Conservation (phyloP, 2,113 vertebrate species). For the Neodon shergylaensis region DNA sequence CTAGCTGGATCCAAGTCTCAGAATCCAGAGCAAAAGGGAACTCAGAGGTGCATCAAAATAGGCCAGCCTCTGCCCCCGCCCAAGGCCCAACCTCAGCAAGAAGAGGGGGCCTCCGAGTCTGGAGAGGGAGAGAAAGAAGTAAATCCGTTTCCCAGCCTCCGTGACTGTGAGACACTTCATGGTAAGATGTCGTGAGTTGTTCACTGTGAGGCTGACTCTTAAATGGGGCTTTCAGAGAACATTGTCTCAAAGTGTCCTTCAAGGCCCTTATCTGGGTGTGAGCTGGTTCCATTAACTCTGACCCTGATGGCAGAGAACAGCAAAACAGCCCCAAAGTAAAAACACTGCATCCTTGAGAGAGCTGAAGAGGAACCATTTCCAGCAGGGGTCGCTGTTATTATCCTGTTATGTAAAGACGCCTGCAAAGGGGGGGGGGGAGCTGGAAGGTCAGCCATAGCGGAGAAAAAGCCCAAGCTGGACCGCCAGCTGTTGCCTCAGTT, state of each 20-base stretch:
- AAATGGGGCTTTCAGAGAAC: background rate
- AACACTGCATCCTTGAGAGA: background rate
- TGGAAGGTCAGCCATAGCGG: background rate
- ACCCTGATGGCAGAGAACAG: background rate
- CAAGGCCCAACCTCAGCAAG: background rate
- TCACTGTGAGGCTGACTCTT: background rate
- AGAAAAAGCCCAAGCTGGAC: background rate
- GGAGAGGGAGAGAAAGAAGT: background rate
- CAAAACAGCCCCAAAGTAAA: background rate
- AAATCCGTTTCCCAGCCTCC: background rate
- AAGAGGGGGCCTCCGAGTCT: background rate
- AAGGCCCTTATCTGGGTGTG: background rate
- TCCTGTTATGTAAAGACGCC: background rate
- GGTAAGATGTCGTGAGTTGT: background rate
- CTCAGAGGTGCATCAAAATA: background rate
- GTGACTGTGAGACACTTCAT: background rate
- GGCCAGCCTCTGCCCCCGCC: background rate
- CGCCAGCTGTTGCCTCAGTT: background rate
- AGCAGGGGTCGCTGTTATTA: background rate
- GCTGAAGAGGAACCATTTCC: background rate
- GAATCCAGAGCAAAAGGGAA: background rate
- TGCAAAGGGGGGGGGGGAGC: too few relatives aligned
- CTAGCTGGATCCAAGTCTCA: background rate
- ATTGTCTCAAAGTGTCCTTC: background rate
- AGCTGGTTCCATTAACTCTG: background rate